Percentiles rank a stretch among this genome's conserved stretches.
Evolutionary conservation across 2,113 vertebrate species (phyloP).

Genomic region (Parotia lawesii): DNA sequence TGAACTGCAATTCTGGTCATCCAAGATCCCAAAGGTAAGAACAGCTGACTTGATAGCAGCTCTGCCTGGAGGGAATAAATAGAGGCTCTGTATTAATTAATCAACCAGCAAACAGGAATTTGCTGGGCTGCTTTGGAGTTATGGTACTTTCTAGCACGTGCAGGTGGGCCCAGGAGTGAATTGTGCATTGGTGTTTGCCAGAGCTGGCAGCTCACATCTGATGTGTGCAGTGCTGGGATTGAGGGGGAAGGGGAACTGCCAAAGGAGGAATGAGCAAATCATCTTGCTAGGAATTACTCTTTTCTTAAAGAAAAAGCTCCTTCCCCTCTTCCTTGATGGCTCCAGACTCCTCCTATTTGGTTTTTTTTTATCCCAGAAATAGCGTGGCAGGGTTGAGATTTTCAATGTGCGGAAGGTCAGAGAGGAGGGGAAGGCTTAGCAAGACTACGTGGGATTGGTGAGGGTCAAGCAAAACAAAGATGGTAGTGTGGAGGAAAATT

Average conservation of each 20-base stretch:
- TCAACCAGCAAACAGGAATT: background rate
- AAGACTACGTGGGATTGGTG: background rate
- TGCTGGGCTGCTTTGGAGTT: background rate
- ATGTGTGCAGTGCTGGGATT: background rate
- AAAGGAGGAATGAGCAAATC: background rate
- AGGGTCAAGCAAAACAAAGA: background rate
- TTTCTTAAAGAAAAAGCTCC: background rate
- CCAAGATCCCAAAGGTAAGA: background rate
- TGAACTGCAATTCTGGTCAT: background rate
- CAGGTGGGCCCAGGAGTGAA: background rate
- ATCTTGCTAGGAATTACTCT: background rate
- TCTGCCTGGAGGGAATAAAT: background rate
- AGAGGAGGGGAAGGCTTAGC: background rate
- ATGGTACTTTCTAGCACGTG: rapidly evolving
- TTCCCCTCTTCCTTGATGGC: background rate
- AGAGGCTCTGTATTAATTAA: background rate
- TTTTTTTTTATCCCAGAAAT: background rate
- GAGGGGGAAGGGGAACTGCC: background rate
- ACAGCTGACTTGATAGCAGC: background rate
- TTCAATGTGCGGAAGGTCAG: background rate
- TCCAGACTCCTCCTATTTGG: background rate
- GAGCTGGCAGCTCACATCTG: background rate
- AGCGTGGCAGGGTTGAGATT: background rate
- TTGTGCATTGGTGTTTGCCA: background rate
- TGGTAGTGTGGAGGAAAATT: background rate